Evolutionary conservation across 2,888 invertebrate genomes (phyloP).

Genomic region (Serrognathus titanus): DNA sequence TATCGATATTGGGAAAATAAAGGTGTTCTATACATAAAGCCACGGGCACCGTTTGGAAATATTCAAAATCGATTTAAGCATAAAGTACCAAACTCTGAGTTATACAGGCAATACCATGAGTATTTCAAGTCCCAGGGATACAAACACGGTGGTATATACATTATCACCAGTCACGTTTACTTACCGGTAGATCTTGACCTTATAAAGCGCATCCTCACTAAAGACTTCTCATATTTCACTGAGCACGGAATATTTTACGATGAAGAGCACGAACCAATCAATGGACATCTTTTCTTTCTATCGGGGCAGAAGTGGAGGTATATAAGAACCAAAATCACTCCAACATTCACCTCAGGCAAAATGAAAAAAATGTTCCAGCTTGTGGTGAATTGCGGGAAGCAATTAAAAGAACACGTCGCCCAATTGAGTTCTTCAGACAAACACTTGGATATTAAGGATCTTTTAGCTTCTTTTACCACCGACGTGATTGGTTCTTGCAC

Average conservation of each 20-base stretch:
- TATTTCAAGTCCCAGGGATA: background rate
- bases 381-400: conserved; percentile 8
- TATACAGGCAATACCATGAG: background rate
- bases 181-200: conserved; percentile 4
- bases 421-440: conserved; percentile 1
- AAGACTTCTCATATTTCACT: conserved; percentile 21
- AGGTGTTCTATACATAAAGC: conserved; percentile 4
- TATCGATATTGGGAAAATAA: conserved; percentile 9
- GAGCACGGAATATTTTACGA: conserved; percentile 49
- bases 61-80: background rate
- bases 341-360: conserved; percentile 27
- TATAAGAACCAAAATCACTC: conserved; percentile 23
- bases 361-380: conserved; percentile 28
- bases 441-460: conserved; percentile 44
- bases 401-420: background rate
- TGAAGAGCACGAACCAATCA: conserved; percentile 44
- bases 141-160: conserved; percentile 4
- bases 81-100: background rate
- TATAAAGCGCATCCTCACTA: conserved; percentile 34
- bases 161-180: background rate
- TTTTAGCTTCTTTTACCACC: conserved; percentile 56
- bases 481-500: conserved; percentile 59
- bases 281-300: conserved; percentile 19
- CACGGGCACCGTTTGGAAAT: conserved; percentile 9
- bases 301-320: conserved; percentile 23